These are phyloP conservation scores for Odontocerum albicorne DNA, from an alignment of 2,888 invertebrate genomes.

Conservation along the genomic window DNA sequence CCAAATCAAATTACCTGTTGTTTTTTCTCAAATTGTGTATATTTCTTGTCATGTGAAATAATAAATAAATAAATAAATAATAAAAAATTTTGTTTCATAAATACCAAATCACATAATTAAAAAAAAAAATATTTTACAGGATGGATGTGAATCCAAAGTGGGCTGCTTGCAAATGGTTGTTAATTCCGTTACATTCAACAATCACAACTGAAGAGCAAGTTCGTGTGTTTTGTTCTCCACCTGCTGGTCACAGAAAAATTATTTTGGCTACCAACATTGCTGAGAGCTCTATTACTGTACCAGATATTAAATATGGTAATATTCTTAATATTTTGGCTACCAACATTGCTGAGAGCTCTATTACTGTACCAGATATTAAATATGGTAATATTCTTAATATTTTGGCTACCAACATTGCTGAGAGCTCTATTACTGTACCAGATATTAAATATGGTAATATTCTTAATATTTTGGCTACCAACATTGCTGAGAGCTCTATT, in stretches of 20 bases:
- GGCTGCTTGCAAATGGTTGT: conserved; percentile 53
- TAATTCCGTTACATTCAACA: conserved; percentile 70
- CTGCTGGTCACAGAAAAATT: conserved; percentile 72
- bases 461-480: conserved; percentile 59
- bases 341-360: conserved; percentile 91
- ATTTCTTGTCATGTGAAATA: too few relatives aligned
- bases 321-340: conserved; percentile 54
- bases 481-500: conserved; percentile 91
- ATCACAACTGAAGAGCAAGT: conserved; percentile 79
- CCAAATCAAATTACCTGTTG: too few relatives aligned
- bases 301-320: conserved; percentile 79
- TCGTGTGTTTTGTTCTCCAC: conserved; percentile 59
- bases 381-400: conserved; percentile 58
- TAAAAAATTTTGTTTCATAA: too few relatives aligned
- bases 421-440: conserved; percentile 89
- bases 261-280: conserved; percentile 91
- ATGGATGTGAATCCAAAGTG: conserved; percentile 37
- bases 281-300: conserved; percentile 89
- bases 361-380: conserved; percentile 85
- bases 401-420: conserved; percentile 82
- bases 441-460: conserved; percentile 76
- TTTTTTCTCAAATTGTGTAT: too few relatives aligned
- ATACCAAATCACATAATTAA: background rate
- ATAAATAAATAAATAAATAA: too few relatives aligned
- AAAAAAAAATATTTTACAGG: conserved; percentile 13